phyloP scores from a whole-genome alignment of 2,797 vertebrate species.

The Manis pentadactyla region DNA sequence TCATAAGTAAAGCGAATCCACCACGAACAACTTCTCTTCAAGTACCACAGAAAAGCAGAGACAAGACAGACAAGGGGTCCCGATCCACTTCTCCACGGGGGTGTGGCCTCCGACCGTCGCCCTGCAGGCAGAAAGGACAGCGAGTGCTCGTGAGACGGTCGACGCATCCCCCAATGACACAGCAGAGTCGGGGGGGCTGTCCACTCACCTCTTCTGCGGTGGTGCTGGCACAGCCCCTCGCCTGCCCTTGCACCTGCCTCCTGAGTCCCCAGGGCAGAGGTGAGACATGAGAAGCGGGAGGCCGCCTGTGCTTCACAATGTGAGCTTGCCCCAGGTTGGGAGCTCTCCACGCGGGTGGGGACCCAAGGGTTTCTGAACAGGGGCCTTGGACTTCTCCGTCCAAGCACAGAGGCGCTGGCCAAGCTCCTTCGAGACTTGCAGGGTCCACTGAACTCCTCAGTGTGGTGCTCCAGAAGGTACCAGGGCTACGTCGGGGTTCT shows the following conservation, averaged over 20 bases:
- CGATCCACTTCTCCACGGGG: constrained; percentile 29
- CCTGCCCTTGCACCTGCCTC: not conserved
- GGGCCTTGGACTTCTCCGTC: not conserved
- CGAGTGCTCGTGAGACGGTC: not conserved
- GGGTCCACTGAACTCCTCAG: not conserved
- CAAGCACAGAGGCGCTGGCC: not conserved
- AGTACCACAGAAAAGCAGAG: constrained; percentile 72
- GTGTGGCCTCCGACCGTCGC: not conserved
- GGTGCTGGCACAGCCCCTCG: not conserved
- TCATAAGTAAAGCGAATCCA: constrained; percentile 82
- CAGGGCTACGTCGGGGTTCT: rapidly evolving
- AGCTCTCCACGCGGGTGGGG: not conserved
- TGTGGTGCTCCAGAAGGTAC: not conserved
- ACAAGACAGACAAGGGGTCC: constrained; percentile 56
- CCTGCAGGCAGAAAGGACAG: constrained; percentile 37
- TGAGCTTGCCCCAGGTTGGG: not conserved
- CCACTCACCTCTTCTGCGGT: constrained; percentile 36
- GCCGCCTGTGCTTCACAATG: not conserved
- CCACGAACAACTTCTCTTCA: constrained; percentile 82
- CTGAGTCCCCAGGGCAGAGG: not conserved
- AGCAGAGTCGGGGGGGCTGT: rapidly evolving
- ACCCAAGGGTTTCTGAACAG: not conserved
- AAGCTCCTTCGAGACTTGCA: not conserved
- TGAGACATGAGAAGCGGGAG: not conserved
- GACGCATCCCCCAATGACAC: rapidly evolving